Base-by-base conservation (phyloP, 2,113 vertebrate genomes). In the Brachypodius melanocephalos region DNA sequence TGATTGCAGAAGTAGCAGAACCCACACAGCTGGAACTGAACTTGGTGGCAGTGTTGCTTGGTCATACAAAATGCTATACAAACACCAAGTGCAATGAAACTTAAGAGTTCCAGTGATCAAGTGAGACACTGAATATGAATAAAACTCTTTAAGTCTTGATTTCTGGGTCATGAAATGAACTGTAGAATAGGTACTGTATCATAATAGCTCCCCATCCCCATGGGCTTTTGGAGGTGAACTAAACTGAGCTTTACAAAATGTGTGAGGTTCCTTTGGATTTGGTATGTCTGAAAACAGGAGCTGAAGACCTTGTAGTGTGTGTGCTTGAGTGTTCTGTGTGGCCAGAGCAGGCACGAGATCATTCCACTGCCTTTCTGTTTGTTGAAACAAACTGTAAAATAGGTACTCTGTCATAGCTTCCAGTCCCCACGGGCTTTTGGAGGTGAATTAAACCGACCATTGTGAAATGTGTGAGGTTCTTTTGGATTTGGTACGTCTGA, bases 131-230 rank as follows among this genome's bases (percentile, higher is more conserved):
- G 31, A 80, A 46, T 4, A 2, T 36, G 24, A 62, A 22, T 52
- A 20, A 65, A 66, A 59, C 21, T 17, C 5, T 83, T 83, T 5
- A 4, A 42, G 17, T 65, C n/a, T 73, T 26, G 26, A 22, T 69
- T 91, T 76, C 38, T 62, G 26, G 17, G 14, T 52, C 54, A 67
- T 73, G 18, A 84, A 69, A 54, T 10, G 5, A 59, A 6, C 32
- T 59, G 2, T 34, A 29, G 61, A 69, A 14, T 82, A n/a, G 46
- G 9, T 88, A 26, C 11, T 48, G 5, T 49, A 10, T 69, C 18
- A 18, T 51, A 26, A 15, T 32, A 1, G 43, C 10, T 54, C 24
- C 24, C 12, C 15, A 28, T 18, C 8, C 9, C 19, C 3, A 0
- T 29, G n/a, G 58, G 22, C 31, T 68, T 87, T 46, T 68, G 49